Base-by-base conservation (phyloP, 2,797 vertebrate genomes). In the Muscicapa comitata region DNA sequence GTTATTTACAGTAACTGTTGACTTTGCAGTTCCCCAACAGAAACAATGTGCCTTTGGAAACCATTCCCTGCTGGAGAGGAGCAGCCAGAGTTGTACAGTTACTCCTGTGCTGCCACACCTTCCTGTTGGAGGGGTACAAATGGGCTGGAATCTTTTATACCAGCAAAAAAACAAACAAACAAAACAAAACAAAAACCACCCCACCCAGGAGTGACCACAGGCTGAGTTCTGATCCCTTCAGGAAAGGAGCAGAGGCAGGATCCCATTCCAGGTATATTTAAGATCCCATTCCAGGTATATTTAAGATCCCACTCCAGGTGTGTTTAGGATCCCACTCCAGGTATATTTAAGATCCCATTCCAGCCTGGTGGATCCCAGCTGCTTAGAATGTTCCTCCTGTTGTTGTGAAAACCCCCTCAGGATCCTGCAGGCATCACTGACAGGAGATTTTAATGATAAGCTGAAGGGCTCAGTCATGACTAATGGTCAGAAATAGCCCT, bases 401-500 rank as follows among this genome's bases (percentile, higher is more conserved):
- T 37, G 1, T 3, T 33, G 53, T 57, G 66, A 45, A 54, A 72
- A 15, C 3, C 14, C 7, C 20, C 5, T 79, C 1, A 6, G 76
- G 67, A 74, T 83, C 57, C 71, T 65, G 74, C 33, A 70, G 74
- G n/a, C 76, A 37, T 37, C 76, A 5, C 73, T 23, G 15, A 25
- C 58, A 14, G 0, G 10, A 81, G 88, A 89, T 88, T 87, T 84
- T 19, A 38, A 11, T 35, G 70, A 33, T 73, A n/a, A 87, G 47
- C 78, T 92, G 93, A 35, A 89, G 81, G 83, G 63, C 82, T 94
- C 77, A 37, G 61, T 81, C 72, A 43, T 92, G 92, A 92, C 47
- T 93, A 86, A 90, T 43, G 95, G 88, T 75, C 92, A 95, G 85
- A 95, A 95, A 94, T 82, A 90, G 55, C 70, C 92, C 67, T 68